phyloP scores from a whole-genome alignment of 1,140 invertebrate species.

The Lamellibrachia luymesi region DNA sequence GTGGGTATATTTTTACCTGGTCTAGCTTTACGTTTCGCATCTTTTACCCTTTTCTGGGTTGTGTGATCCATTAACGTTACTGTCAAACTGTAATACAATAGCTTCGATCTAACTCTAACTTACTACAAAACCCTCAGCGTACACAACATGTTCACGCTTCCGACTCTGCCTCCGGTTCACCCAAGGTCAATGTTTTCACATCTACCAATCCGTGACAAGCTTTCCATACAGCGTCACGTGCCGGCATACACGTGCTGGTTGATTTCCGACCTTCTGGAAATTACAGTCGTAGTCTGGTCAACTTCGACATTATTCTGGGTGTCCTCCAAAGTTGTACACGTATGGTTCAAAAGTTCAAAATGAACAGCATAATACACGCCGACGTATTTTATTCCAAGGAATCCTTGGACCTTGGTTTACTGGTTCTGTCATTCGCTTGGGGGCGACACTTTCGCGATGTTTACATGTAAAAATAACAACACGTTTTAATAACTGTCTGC shows the following conservation, averaged over 20 bases:
- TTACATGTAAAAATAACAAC: not conserved
- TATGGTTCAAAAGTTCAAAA: not conserved
- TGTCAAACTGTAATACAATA: not conserved
- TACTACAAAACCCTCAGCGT: not conserved
- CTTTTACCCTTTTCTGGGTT: conserved; percentile 78
- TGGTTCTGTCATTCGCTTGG: not conserved
- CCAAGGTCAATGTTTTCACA: not conserved
- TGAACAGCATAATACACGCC: not conserved
- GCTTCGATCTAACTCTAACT: not conserved
- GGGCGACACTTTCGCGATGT: not conserved
- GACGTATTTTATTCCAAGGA: not conserved
- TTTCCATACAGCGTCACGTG: not conserved
- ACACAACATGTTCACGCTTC: not conserved
- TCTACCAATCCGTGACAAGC: not conserved
- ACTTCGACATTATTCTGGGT: not conserved
- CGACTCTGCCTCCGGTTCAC: not conserved
- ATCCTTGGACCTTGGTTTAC: not conserved
- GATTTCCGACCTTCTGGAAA: not conserved
- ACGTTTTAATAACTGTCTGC: too few relatives aligned
- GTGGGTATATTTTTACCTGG: conserved; percentile 66
- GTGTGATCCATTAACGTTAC: conserved; percentile 65
- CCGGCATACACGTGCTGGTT: not conserved
- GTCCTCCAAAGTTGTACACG: not conserved
- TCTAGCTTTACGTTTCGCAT: conserved; percentile 83
- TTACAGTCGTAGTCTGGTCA: not conserved